phyloP scores from a whole-genome alignment of 2,113 vertebrate species.

The Taxidea taxus region DNA sequence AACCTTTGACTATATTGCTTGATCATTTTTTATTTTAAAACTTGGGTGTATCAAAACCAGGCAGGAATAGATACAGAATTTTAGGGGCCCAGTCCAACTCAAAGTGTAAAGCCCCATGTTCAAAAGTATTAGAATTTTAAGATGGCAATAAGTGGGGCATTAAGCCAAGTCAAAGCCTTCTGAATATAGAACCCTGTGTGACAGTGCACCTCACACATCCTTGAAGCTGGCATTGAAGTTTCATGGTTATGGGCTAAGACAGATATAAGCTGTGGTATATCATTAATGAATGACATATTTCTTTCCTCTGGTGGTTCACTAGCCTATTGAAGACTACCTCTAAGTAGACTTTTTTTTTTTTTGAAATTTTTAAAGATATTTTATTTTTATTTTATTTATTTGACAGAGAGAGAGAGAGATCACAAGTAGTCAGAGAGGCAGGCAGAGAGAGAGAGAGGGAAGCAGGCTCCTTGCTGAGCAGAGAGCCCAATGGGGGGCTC shows the following conservation, averaged over 20 bases:
- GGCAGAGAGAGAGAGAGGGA: too few relatives aligned
- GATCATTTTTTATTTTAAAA: background rate
- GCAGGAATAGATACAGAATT: background rate
- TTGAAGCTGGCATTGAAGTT: too few relatives aligned
- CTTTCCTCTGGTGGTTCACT: too few relatives aligned
- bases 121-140: background rate
- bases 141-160: background rate
- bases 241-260: background rate
- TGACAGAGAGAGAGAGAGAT: too few relatives aligned
- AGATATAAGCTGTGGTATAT: background rate
- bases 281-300: too few relatives aligned
- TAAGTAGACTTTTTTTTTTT: too few relatives aligned
- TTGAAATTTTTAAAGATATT: too few relatives aligned
- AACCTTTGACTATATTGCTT: background rate
- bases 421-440: too few relatives aligned
- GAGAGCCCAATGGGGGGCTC: too few relatives aligned
- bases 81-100: background rate
- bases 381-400: too few relatives aligned
- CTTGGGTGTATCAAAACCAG: background rate
- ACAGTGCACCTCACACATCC: background rate
- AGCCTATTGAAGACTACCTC: background rate
- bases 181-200: fast-evolving
- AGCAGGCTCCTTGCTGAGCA: too few relatives aligned
- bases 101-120: background rate
- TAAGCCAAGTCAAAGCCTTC: background rate